Base-by-base conservation (phyloP, 2,797 vertebrate species). In the Fistularia commersonii region DNA sequence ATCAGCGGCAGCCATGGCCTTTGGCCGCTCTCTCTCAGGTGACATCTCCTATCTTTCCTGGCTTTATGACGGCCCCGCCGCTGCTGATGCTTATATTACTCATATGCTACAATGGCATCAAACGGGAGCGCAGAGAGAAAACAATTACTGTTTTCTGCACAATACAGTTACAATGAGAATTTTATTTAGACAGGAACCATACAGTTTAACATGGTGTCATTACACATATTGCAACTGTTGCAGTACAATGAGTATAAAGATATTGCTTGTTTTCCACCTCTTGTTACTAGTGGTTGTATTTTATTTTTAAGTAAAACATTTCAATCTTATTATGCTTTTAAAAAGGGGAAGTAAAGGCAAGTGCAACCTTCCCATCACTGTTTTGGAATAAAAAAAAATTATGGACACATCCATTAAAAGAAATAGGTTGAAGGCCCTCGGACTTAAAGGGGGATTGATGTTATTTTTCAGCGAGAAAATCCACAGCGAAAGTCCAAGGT, bases 321-420 rank as follows among this genome's bases (percentile, higher is more conserved):
- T 69, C 66, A 54, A 13, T 62, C 56, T 41, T 46, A 36, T 8
- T 8, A 36, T 37, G 43, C 65, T 59, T 72, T 59, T 57, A 39
- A 68, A 83, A 83, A 67, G 75, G 23, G 23, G 23, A 23, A 2
- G 23, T 23, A 23, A 23, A 23, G 4, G 23, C 23, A 23, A 23
- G 23, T 23, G 2, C 23, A 23, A 4, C 23, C 23, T 23, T 23
- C 23, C 23, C 23, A 23, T 23, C 23, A 23, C 23, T 23, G 23
- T 23, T 23, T 23, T 23, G 23, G 23, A 23, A 23, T 45, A 69
- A 74, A 57, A 62, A 71, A 77, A 69, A 61, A 57, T 86, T 83
- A 89, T 87, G 61, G 88, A 86, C 85, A 86, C 66, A 69, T 79
- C 80, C 57, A 88, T 88, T 87, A 81, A 86, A 85, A 77, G 72